Percentiles rank a stretch among this genome's conserved stretches.
Conservation (phyloP, 2,888 invertebrate species). For the Lasioglossum figueresi region DNA sequence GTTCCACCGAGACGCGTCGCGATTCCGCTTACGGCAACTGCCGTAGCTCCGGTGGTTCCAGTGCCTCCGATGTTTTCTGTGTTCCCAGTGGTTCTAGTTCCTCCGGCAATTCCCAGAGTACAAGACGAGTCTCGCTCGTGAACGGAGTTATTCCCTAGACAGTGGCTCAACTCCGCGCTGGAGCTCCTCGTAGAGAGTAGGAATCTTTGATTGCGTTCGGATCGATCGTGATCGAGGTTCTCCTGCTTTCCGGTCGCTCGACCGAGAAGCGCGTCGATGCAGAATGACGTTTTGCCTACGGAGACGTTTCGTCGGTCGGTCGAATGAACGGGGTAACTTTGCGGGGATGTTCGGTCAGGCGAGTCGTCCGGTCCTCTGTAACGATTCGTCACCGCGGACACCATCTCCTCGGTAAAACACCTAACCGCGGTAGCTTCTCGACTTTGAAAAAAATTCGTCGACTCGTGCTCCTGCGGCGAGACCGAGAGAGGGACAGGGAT, state of each 20-base stretch:
- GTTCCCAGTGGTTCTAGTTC: not conserved
- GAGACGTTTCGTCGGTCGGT: conserved; percentile 51
- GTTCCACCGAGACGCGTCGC: not conserved
- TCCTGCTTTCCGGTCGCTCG: conserved; percentile 82
- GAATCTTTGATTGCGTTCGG: conserved; percentile 39
- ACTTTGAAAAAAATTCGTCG: conserved; percentile 53
- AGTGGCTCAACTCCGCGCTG: not conserved
- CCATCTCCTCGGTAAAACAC: conserved; percentile 65
- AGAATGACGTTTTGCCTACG: conserved; percentile 90
- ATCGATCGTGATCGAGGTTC: conserved; percentile 51
- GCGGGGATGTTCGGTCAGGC: conserved; percentile 64
- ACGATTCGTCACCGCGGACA: conserved; percentile 51
- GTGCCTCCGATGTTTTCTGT: not conserved
- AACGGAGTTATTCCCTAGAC: conserved; percentile 6
- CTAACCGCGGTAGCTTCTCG: conserved; percentile 48
- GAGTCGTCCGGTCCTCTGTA: conserved; percentile 61
- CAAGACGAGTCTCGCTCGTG: conserved; percentile 55
- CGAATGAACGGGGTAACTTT: conserved; percentile 60
- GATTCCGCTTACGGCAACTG: not conserved
- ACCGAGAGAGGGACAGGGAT: conserved; percentile 17
- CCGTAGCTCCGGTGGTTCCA: not conserved
- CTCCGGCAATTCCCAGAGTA: conserved; percentile 2
- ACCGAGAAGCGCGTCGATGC: conserved; percentile 94
- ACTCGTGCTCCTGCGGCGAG: conserved; percentile 43
- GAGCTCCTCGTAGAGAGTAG: conserved; percentile 22